Percentiles rank a stretch among this genome's conserved stretches.
Evolutionary conservation across 2,888 invertebrate species (phyloP).

Genomic region (Onthophagus sagittarius): DNA sequence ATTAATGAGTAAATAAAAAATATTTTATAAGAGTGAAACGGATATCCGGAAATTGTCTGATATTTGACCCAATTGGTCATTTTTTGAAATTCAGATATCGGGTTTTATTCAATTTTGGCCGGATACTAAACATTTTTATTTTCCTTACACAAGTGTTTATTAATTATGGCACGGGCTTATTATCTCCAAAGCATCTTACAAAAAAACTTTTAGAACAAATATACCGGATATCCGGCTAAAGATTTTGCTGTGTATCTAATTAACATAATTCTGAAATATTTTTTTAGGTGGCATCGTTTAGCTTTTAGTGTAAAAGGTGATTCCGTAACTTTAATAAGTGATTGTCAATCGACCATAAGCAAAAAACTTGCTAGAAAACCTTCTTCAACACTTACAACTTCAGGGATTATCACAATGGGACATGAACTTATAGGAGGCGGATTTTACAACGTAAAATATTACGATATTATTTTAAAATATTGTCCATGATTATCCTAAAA

Average conservation of each 20-base stretch:
- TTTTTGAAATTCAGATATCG: no score
- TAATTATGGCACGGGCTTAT: no score
- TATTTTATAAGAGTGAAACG: no score
- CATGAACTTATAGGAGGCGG: conserved; percentile 71
- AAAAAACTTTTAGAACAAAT: no score
- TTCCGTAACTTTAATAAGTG: conserved; percentile 70
- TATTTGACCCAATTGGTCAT: no score
- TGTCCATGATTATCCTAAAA: no score
- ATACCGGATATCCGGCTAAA: background rate
- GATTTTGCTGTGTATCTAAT: background rate
- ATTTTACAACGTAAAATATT: conserved; percentile 54
- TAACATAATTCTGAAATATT: background rate
- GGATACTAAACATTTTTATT: no score
- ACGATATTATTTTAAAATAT: background rate
- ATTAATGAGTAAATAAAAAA: conserved; percentile 55
- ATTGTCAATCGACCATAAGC: conserved; percentile 66
- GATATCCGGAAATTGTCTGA: no score
- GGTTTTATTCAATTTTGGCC: no score
- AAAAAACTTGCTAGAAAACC: conserved; percentile 58
- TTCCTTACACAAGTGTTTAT: no score
- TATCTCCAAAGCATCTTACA: no score
- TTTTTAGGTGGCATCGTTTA: conserved; percentile 75
- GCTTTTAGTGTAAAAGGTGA: conserved; percentile 80
- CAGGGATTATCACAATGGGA: conserved; percentile 73
- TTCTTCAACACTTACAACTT: conserved; percentile 61